These are phyloP conservation scores for Rhaphigaster nebulosa DNA, from an alignment of 2,888 invertebrate genomes.

Conservation along the genomic window DNA sequence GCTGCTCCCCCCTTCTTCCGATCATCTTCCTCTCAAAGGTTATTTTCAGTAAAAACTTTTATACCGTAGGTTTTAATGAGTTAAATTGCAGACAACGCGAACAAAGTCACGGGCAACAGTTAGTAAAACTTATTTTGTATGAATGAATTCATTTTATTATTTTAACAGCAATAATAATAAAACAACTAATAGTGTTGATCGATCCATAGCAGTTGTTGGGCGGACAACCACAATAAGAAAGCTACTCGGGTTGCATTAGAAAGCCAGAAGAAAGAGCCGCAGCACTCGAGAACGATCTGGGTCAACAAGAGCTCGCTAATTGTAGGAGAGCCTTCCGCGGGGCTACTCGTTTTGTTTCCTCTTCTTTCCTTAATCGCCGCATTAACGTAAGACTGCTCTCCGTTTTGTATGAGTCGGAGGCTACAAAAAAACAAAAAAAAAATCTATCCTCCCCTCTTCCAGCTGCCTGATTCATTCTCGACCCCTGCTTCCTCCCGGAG, in stretches of 20 bases:
- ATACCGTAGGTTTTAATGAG: too few relatives aligned
- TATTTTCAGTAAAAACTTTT: too few relatives aligned
- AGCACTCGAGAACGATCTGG: not conserved
- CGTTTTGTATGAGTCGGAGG: not conserved
- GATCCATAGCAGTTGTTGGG: not conserved
- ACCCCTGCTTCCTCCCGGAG: not conserved
- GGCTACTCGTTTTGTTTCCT: not conserved
- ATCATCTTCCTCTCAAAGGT: too few relatives aligned
- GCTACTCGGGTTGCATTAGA: not conserved
- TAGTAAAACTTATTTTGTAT: too few relatives aligned
- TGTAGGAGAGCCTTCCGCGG: not conserved
- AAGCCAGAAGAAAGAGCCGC: not conserved
- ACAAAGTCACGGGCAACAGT: too few relatives aligned
- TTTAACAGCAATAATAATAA: not conserved
- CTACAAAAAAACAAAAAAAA: not conserved
- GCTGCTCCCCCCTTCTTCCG: too few relatives aligned
- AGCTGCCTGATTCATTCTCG: not conserved
- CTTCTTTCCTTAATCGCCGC: not conserved
- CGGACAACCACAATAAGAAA: not conserved
- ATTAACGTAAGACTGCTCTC: not conserved
- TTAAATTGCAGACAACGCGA: too few relatives aligned
- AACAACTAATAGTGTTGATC: not conserved
- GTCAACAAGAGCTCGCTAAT: conserved; percentile 1
- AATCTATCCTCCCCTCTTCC: not conserved
- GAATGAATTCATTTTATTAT: not conserved